phyloP scores from a whole-genome alignment of 2,888 invertebrate genomes.

The Brachyptera risi region DNA sequence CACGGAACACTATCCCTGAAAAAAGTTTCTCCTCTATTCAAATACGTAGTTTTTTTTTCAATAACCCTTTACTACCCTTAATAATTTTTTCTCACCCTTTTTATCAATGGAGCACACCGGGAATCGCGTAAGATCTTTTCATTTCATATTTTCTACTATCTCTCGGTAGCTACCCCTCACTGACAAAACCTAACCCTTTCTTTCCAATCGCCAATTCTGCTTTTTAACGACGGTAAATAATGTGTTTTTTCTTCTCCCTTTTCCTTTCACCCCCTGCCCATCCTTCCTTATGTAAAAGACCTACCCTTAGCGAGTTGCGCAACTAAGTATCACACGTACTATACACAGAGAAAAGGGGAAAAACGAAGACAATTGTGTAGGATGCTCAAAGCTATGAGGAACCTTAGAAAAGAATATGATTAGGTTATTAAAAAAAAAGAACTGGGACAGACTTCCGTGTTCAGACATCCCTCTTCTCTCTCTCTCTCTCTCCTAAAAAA shows the following conservation, averaged over 20 bases:
- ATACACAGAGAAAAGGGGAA: not conserved
- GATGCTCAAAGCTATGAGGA: too few relatives aligned
- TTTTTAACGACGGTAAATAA: conserved; percentile 14
- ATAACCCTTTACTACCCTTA: conserved; percentile 16
- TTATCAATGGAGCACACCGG: conserved; percentile 17
- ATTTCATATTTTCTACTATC: conserved; percentile 9
- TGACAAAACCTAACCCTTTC: conserved; percentile 15
- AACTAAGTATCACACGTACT: too few relatives aligned
- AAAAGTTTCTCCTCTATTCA: conserved; percentile 19
- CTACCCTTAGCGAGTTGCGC: not conserved
- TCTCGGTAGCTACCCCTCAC: conserved; percentile 3
- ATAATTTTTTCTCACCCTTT: conserved; percentile 14
- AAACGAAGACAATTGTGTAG: conserved; percentile 4
- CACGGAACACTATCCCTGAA: conserved; percentile 4
- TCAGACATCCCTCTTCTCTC: too few relatives aligned
- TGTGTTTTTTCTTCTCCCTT: too few relatives aligned
- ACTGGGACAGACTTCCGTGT: not conserved
- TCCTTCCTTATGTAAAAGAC: not conserved
- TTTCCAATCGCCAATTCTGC: conserved; percentile 15
- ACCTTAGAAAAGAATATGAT: not conserved
- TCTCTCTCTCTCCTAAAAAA: too few relatives aligned
- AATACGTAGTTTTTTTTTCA: conserved; percentile 15
- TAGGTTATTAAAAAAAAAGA: not conserved
- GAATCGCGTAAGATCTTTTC: conserved; percentile 21
- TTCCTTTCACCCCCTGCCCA: conserved; percentile 8